These are phyloP conservation scores for Deroptyus accipitrinus DNA, from an alignment of 2,113 vertebrate genomes.

Conservation along the genomic window DNA sequence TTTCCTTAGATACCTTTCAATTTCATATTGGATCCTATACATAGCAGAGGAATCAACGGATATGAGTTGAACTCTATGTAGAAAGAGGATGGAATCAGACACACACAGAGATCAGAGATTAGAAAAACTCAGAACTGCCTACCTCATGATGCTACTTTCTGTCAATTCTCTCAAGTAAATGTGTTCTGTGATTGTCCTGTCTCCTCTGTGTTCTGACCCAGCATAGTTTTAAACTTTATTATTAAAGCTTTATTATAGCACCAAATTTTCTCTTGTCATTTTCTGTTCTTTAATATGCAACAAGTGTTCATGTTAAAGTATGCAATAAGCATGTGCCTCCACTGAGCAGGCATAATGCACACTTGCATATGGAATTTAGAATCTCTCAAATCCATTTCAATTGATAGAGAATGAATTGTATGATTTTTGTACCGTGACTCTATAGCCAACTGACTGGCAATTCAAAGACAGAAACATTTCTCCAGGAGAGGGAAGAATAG, in stretches of 20 bases:
- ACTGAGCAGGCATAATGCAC: background rate
- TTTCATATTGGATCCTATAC: background rate
- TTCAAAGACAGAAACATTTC: background rate
- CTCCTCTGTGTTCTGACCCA: background rate
- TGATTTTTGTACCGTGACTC: background rate
- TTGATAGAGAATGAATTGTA: background rate
- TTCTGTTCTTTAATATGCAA: background rate
- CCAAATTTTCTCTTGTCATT: background rate
- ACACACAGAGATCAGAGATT: background rate
- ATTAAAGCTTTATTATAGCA: background rate
- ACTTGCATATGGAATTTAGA: background rate
- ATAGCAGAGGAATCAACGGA: background rate
- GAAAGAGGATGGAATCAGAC: background rate
- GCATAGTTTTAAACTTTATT: background rate
- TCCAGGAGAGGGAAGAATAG: background rate
- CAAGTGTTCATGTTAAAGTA: background rate
- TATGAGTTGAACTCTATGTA: rapidly evolving
- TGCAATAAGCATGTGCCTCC: background rate
- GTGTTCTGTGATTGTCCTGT: background rate
- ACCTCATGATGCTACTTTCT: background rate
- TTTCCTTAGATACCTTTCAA: background rate
- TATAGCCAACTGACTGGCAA: background rate
- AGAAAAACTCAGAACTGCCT: background rate
- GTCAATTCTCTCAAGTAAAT: background rate
- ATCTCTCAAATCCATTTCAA: background rate